Conservation (phyloP, 2,888 invertebrate genomes). For the Drosophila neotestacea region DNA sequence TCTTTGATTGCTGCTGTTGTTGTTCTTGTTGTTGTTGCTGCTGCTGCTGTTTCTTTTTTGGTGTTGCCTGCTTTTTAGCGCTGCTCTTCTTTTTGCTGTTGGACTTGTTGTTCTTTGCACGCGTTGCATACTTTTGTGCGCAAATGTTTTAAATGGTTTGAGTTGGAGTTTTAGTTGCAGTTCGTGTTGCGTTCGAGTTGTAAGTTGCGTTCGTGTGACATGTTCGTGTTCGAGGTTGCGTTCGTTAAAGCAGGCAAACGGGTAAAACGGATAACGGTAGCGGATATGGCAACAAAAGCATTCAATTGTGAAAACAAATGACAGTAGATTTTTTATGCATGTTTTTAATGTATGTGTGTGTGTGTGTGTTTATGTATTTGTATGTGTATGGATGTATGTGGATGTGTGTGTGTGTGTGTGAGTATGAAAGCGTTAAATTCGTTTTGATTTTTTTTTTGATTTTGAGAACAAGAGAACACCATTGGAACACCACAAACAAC, state of each 20-base stretch:
- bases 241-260: constrained; percentile 56
- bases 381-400: constrained; percentile 54
- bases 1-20: constrained; percentile 39
- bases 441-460: constrained; percentile 47
- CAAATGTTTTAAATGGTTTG: constrained; percentile 1
- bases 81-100: constrained; percentile 57
- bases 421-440: constrained; percentile 76
- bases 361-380: constrained; percentile 52
- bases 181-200: constrained; percentile 9
- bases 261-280: constrained; percentile 58
- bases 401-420: constrained; percentile 56
- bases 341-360: constrained; percentile 11
- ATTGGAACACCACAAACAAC: constrained; percentile 79
- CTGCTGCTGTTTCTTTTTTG: constrained; percentile 48
- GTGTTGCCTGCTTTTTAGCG: constrained; percentile 66
- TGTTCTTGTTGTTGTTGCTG: not conserved
- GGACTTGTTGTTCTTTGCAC: constrained; percentile 61
- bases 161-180: constrained; percentile 14
- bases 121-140: constrained; percentile 73
- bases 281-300: constrained; percentile 72
- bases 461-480: constrained; percentile 64
- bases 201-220: constrained; percentile 20
- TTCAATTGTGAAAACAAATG: constrained; percentile 65
- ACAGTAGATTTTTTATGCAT: constrained; percentile 25
- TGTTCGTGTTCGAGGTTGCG: constrained; percentile 42